A percentile compares a stretch with the other conserved stretches of the same genome.
phyloP scores from a whole-genome alignment of 2,113 vertebrate genomes.

The Anhinga rufa region DNA sequence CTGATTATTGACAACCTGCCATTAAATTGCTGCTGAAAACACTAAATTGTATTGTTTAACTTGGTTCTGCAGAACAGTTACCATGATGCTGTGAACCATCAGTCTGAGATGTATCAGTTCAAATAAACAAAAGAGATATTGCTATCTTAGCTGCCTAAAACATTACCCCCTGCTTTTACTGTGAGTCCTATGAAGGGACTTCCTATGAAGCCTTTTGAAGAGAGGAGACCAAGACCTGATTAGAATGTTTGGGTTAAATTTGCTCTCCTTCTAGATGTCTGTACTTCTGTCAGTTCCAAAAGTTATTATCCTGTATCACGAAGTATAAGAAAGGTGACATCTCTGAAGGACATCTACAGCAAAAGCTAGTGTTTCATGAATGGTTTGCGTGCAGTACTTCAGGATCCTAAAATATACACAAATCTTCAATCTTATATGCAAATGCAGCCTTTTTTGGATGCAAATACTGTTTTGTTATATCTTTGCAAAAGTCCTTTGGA shows the following conservation, averaged over 20 bases:
- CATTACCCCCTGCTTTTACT: background rate
- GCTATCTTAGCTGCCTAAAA: background rate
- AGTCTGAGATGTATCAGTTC: background rate
- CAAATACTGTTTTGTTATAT: background rate
- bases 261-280: background rate
- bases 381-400: background rate
- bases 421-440: background rate
- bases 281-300: background rate
- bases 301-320: background rate
- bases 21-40: background rate
- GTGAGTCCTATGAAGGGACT: background rate
- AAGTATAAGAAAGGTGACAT: background rate
- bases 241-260: background rate
- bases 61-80: background rate
- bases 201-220: background rate
- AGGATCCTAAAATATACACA: background rate
- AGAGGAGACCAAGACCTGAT: background rate
- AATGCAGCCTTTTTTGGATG: background rate
- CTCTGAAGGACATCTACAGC: background rate
- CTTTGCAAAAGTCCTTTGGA: background rate
- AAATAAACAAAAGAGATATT: background rate
- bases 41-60: background rate
- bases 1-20: background rate
- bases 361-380: background rate
- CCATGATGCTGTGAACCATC: background rate